Base-by-base conservation (phyloP, 1,140 invertebrate genomes). In the Neodiprion fabricii region DNA sequence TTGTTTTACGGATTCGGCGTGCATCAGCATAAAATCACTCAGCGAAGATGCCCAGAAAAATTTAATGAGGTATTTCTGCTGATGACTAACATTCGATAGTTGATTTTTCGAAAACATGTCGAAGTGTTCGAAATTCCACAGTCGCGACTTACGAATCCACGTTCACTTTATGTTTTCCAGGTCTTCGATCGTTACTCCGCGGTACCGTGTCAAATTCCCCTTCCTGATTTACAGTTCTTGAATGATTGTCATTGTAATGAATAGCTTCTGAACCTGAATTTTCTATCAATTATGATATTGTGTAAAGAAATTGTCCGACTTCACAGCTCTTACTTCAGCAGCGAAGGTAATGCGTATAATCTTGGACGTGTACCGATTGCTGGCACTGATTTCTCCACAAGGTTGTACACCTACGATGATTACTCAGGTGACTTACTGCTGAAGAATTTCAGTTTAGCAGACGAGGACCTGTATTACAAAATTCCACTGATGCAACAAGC, bases 1-100 rank as follows among this genome's bases (percentile, higher is more conserved):
- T 14, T 94, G 96, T 1, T 95, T 97, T 76, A 98, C 96, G 0
- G 97, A 98, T 85, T 87, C 96, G 0, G 91, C 94, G 1, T 93
- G 92, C 1, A 92, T 96, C 14, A 94, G 97, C 79, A 92, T 96
- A 74, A 87, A 88, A 1, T 91, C 85, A 7, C 86, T 96, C 10
- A 89, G 90, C 7, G 61, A 83, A 12, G 74, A 78, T 2, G 79
- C 92, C 1, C 91, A 93, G 81, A 84, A 92, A 47, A 86, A 91
- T 65, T 80, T 96, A 1, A 86, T 95, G 7, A 86, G 90, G 89
- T 93, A 86, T 83, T 73, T 79, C 23, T 17, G 23, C 0, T 21
- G 17, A 21, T 21, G 17, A 21, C 17, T 21, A 21, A 21, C 17
- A 21, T 21, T 21, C 17, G 17, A 21, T 21, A 21, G 17, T 21